Evolutionary conservation across 2,888 invertebrate species (phyloP), one percentile per base, ranked within the genome.

Genomic region (Linyphia triangularis): DNA sequence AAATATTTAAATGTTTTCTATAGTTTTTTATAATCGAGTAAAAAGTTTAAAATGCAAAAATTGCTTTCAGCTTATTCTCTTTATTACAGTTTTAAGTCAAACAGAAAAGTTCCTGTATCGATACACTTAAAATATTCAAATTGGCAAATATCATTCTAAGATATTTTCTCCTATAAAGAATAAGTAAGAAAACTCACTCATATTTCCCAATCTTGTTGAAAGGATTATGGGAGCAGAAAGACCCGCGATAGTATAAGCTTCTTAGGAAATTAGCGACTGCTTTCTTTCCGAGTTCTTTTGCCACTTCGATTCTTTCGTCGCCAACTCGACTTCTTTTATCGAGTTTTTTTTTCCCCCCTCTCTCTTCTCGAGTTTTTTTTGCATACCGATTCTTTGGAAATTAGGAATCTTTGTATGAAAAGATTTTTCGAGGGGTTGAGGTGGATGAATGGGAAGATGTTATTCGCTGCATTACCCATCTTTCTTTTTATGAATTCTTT

Each of bases 71-170:
- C 33, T 33, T 33, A 6, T 33, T n/a, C n/a, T 51, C n/a, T 51
- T 51, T n/a, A 16, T 5, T 51, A 5, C 9, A 16, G 51, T 51
- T 51, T 51, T 51, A 16, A 51, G 51, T 51, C 51, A 51, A 51
- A 51, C 51, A 51, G 5, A 9, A 51, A 51, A 51, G 16, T 51
- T 51, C 51, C 16, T 5, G 16, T n/a, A 51, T n/a, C 13, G 51
- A 5, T 51, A 16, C 51, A 5, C 5, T n/a, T 13, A 79, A 79
- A 79, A 67, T 67, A 79, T 79, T 79, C 78, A 79, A 79, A 79
- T 79, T 65, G 33, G 65, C 78, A 79, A 79, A 79, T 51, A 79
- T 51, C 78, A 43, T 51, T 79, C 51, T 19, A 22, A 51, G n/a
- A 51, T 13, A 51, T 10, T 51, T 51, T 51, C 16, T 0, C 5